These are phyloP conservation scores for Cyprinella venusta DNA, from an alignment of 2,797 vertebrate genomes.

Conservation along the genomic window DNA sequence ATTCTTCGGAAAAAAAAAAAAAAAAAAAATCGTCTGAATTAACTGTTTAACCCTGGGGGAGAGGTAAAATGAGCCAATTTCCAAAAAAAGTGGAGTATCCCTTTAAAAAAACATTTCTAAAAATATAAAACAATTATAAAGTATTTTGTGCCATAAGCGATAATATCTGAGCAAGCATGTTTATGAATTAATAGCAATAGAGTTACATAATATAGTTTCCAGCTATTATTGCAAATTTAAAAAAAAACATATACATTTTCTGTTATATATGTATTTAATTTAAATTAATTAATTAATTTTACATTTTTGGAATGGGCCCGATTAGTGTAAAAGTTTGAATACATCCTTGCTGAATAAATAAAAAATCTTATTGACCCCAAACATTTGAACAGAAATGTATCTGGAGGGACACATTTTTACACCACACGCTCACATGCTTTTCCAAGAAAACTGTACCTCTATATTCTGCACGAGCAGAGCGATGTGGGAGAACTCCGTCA, in stretches of 20 bases:
- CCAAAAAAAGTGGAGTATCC: no score
- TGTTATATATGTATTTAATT: not conserved
- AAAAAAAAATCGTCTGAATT: no score
- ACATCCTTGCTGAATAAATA: not conserved
- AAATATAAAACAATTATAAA: no score
- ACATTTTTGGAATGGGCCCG: not conserved
- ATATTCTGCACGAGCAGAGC: constrained; percentile 82
- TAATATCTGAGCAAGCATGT: no score
- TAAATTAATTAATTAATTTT: no score
- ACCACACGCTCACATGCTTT: not conserved
- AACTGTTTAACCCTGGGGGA: no score
- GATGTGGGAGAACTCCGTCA: constrained; percentile 80
- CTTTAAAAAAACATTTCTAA: not conserved
- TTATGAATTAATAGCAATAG: not conserved
- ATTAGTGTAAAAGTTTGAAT: not conserved
- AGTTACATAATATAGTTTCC: not conserved
- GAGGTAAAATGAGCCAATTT: no score
- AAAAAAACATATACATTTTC: not conserved
- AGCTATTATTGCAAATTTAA: not conserved
- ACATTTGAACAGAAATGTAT: not conserved
- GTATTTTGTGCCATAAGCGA: not conserved
- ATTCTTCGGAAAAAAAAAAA: no score
- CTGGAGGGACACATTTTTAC: not conserved
- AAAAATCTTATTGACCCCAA: not conserved
- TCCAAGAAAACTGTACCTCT: constrained; percentile 77